A percentile compares a stretch with the other conserved stretches of the same genome.
phyloP scores from a whole-genome alignment of 2,888 invertebrate species.

The Rhagonycha lutea region DNA sequence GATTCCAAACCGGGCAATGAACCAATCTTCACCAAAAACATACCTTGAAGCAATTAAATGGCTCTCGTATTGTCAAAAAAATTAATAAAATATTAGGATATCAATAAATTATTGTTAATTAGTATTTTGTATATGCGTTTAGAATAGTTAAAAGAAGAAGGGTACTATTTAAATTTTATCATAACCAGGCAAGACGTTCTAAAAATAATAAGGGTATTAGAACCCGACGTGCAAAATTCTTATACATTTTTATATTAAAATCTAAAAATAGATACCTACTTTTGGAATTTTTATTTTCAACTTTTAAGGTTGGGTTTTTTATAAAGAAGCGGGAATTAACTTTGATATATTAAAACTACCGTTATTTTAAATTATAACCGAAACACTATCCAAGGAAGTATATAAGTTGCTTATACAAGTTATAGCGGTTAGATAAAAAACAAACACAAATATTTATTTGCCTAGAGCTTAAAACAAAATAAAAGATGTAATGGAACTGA shows the following conservation, averaged over 20 bases:
- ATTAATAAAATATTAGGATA: conserved; percentile 30
- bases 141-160: too few species aligned
- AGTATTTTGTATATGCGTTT: too few species aligned
- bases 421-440: background rate
- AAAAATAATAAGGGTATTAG: too few species aligned
- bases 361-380: background rate
- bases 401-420: conserved; percentile 1
- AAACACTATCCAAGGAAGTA: background rate
- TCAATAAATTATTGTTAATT: conserved; percentile 13
- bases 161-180: background rate
- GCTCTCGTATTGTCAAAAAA: conserved; percentile 28
- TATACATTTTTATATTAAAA: background rate
- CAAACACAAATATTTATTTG: conserved; percentile 1
- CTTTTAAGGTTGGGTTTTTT: background rate
- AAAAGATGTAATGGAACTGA: background rate
- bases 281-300: background rate
- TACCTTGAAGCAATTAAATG: conserved; percentile 30
- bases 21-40: conserved; percentile 37
- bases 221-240: background rate
- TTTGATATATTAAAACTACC: background rate
- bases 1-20: conserved; percentile 43
- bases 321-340: background rate
- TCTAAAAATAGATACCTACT: background rate
- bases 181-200: background rate
- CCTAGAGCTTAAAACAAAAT: background rate